phyloP scores from a whole-genome alignment of 2,113 vertebrate genomes.

The Petromus typicus region DNA sequence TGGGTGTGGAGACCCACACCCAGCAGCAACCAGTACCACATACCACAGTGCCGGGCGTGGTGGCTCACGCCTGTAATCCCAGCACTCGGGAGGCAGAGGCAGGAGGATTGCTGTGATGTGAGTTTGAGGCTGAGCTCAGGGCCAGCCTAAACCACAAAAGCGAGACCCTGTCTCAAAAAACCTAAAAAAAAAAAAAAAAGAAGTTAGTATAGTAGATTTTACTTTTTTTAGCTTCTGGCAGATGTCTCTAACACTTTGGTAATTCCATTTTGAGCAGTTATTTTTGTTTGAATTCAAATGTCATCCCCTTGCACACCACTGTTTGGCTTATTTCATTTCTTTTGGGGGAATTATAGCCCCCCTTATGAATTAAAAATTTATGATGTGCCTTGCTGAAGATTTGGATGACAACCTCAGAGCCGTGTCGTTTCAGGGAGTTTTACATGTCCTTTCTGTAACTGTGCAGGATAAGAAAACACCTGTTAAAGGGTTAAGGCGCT shows the following conservation, averaged over 20 bases:
- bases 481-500: not conserved
- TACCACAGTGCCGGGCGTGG: no score
- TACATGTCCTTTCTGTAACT: slow-evolving; percentile 16
- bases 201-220: not conserved
- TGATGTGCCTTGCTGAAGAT: slow-evolving; percentile 52
- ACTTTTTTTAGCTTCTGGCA: not conserved
- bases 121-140: no score
- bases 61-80: no score
- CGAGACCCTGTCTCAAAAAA: no score
- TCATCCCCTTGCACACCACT: slow-evolving; percentile 47
- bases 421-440: slow-evolving; percentile 55
- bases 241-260: slow-evolving; percentile 21
- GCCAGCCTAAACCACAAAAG: no score
- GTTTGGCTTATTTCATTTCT: slow-evolving; percentile 40
- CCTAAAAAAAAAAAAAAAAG: no score
- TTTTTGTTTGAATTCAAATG: slow-evolving; percentile 56
- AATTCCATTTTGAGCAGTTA: slow-evolving; percentile 40
- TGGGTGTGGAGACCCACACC: no score
- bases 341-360: not conserved
- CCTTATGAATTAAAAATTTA: slow-evolving; percentile 48
- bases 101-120: no score
- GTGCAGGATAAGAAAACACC: not conserved
- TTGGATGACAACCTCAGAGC: slow-evolving; percentile 30
- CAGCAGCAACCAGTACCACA: no score
- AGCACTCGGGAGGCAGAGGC: no score